Conservation (phyloP, 37 sponge, comb jelly and placozoan genomes). For the Crambe crambe region DNA sequence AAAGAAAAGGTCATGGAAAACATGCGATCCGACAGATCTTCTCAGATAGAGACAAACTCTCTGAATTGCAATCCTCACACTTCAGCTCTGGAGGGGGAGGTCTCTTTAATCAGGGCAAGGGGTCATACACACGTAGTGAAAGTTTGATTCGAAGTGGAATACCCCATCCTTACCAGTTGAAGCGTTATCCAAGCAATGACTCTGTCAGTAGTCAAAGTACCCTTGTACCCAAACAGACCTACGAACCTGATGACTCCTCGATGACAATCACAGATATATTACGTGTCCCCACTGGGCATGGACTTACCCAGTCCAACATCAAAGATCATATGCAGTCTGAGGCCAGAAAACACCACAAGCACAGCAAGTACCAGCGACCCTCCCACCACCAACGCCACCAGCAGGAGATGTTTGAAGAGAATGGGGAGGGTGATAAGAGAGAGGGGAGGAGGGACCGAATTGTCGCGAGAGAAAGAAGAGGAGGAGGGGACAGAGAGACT, state of each 20-base stretch:
- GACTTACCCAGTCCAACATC: constrained; percentile 19
- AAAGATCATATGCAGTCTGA: constrained; percentile 20
- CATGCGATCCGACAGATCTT: background rate
- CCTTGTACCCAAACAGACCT: constrained; percentile 1
- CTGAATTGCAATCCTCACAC: background rate
- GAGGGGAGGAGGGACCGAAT: background rate
- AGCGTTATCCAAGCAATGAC: constrained; percentile 22
- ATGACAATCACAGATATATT: constrained; percentile 20
- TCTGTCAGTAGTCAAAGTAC: constrained; percentile 46
- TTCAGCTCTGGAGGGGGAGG: background rate
- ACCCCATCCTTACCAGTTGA: constrained; percentile 16
- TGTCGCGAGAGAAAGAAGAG: background rate
- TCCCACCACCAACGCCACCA: background rate
- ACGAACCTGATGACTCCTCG: constrained; percentile 7
- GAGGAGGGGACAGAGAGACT: background rate
- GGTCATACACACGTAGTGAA: constrained; percentile 27
- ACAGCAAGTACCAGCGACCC: background rate
- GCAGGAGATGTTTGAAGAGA: background rate
- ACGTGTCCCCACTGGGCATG: background rate
- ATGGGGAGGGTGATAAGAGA: background rate
- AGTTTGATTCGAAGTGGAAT: constrained; percentile 8
- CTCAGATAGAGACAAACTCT: background rate
- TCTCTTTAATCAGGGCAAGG: background rate
- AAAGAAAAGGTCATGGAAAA: background rate
- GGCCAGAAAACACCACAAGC: constrained; percentile 25